A percentile compares a stretch with the other conserved stretches of the same genome.
These are phyloP conservation scores for Panzeria rudis DNA, from an alignment of 2,888 invertebrate species.

Conservation along the genomic window DNA sequence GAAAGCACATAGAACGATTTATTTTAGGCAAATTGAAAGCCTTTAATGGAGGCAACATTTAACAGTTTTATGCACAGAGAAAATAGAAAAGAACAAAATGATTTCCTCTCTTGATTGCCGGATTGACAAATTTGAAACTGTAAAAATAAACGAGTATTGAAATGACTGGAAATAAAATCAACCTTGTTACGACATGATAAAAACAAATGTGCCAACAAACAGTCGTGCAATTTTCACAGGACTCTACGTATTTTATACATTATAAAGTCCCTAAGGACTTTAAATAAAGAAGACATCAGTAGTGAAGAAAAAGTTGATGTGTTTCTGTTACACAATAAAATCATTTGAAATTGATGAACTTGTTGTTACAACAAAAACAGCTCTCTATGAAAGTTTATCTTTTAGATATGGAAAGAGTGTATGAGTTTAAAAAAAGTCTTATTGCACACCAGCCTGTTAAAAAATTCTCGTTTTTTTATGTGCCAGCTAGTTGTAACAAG, in stretches of 20 bases:
- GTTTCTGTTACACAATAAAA: conserved; percentile 63
- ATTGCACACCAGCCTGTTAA: conserved; percentile 49
- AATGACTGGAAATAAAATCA: conserved; percentile 72
- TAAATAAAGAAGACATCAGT: conserved; percentile 63
- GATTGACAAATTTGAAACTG: conserved; percentile 77
- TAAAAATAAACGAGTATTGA: conserved; percentile 78
- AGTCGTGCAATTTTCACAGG: conserved; percentile 28
- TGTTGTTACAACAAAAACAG: conserved; percentile 68
- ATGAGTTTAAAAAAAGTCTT: conserved; percentile 16
- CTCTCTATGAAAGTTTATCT: background rate
- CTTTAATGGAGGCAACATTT: conserved; percentile 37
- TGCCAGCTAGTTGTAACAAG: conserved; percentile 51
- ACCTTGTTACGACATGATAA: conserved; percentile 75
- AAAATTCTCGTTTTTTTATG: conserved; percentile 41
- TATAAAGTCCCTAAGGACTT: conserved; percentile 59
- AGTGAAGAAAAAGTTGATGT: conserved; percentile 54
- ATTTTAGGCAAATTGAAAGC: conserved; percentile 57
- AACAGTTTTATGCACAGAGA: conserved; percentile 2
- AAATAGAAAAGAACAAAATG: conserved; percentile 27
- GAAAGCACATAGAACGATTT: background rate
- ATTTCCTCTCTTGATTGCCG: conserved; percentile 61
- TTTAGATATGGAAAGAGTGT: background rate
- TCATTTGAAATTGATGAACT: conserved; percentile 82
- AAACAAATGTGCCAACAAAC: conserved; percentile 76
- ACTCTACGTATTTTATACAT: background rate